Evolutionary conservation across 2,113 vertebrate species (phyloP).

Genomic region (pig (Sus scrofa)): DNA sequence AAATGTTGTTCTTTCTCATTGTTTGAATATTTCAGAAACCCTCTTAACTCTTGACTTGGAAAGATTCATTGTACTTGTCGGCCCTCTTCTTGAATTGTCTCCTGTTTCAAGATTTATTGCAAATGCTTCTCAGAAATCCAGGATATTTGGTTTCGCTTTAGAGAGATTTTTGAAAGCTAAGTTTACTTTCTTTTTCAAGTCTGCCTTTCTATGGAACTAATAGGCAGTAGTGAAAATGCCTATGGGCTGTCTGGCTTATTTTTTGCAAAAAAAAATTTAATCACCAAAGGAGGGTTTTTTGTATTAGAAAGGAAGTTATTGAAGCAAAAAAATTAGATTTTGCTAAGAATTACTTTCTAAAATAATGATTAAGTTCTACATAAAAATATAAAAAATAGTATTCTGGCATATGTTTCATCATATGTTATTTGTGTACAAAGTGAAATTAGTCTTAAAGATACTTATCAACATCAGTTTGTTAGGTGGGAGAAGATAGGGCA

Average conservation of each 20-base stretch:
- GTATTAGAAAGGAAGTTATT: slow-evolving; percentile 79
- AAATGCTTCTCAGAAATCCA: slow-evolving; percentile 23
- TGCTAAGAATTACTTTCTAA: slow-evolving; percentile 70
- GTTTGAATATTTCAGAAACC: background rate
- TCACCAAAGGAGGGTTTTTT: slow-evolving; percentile 61
- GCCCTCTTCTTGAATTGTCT: background rate
- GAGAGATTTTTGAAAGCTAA: slow-evolving; percentile 68
- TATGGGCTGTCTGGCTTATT: slow-evolving; percentile 57
- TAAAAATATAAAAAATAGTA: slow-evolving; percentile 57
- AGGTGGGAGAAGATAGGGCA: too few species aligned
- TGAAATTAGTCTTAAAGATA: background rate
- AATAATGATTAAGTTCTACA: slow-evolving; percentile 65
- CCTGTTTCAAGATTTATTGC: slow-evolving; percentile 15
- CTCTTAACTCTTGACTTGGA: background rate
- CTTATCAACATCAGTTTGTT: background rate
- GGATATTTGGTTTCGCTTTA: slow-evolving; percentile 38
- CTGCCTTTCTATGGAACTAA: slow-evolving; percentile 53
- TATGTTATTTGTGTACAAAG: slow-evolving; percentile 58
- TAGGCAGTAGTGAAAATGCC: slow-evolving; percentile 20
- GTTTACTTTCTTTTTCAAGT: slow-evolving; percentile 69
- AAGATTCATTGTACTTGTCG: background rate
- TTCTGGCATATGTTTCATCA: slow-evolving; percentile 30
- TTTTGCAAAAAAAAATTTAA: slow-evolving; percentile 76
- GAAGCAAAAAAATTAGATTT: slow-evolving; percentile 74
- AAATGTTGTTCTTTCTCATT: background rate